These are phyloP conservation scores for Burhinus bistriatus DNA, from an alignment of 2,113 vertebrate genomes.

Conservation along the genomic window DNA sequence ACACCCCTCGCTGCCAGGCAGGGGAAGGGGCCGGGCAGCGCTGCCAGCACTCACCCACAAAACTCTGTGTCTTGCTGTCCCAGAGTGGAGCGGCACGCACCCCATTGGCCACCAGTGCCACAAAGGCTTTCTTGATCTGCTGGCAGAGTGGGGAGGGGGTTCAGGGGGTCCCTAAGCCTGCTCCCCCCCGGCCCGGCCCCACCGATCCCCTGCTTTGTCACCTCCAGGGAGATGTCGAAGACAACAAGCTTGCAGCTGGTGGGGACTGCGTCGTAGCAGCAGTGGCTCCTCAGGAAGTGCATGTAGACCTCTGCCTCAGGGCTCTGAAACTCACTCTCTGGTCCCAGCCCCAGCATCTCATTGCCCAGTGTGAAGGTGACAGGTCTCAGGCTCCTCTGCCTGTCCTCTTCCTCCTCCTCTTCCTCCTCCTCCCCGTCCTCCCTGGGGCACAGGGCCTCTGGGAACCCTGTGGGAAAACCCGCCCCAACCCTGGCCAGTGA, in stretches of 20 bases:
- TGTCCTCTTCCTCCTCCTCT: not conserved
- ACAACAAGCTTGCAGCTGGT: constrained; percentile 94
- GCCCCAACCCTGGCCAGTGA: not conserved
- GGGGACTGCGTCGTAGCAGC: constrained; percentile 91
- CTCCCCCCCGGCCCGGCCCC: not conserved
- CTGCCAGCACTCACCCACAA: constrained; percentile 86
- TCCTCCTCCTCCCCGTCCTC: not conserved
- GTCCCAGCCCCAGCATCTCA: constrained; percentile 40
- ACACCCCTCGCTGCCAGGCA: not conserved
- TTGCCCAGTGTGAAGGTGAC: constrained; percentile 15
- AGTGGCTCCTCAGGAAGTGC: constrained; percentile 91
- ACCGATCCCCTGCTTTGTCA: not conserved
- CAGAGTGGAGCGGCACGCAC: constrained; percentile 91
- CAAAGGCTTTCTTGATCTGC: constrained; percentile 95
- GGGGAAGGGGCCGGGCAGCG: not conserved
- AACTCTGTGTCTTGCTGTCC: constrained; percentile 90
- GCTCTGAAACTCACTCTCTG: constrained; percentile 60
- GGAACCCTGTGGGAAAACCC: not conserved
- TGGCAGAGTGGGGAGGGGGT: not conserved
- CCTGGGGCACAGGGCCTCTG: not conserved
- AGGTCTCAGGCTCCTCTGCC: not conserved
- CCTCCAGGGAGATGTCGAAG: constrained; percentile 89
- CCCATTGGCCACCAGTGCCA: constrained; percentile 89
- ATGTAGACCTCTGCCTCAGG: constrained; percentile 83
- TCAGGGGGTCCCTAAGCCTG: not conserved